These are phyloP conservation scores for Leptodactylus fallax DNA, from an alignment of 2,797 vertebrate genomes.

Conservation along the genomic window DNA sequence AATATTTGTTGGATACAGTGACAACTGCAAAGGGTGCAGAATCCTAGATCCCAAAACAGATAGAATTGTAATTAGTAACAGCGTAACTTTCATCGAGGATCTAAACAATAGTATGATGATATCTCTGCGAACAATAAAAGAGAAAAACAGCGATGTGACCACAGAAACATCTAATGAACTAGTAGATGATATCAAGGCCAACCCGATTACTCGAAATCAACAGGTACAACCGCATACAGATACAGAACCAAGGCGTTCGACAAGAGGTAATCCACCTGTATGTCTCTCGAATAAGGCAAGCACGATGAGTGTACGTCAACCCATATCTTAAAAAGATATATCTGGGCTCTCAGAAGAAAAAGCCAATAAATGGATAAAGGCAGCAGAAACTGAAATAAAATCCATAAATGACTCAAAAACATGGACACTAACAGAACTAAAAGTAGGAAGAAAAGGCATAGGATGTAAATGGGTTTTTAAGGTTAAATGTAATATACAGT, in stretches of 20 bases:
- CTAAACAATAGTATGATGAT: background rate
- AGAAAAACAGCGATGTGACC: background rate
- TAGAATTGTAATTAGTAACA: background rate
- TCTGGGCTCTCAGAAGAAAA: background rate
- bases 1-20: background rate
- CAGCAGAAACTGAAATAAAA: background rate
- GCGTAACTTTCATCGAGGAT: background rate
- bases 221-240: background rate
- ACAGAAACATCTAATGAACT: background rate
- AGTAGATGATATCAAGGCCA: background rate
- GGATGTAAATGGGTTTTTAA: background rate
- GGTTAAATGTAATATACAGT: background rate
- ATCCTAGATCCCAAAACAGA: background rate
- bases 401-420: background rate
- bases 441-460: background rate
- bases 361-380: conserved; percentile 18
- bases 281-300: background rate
- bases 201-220: background rate
- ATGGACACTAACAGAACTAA: background rate
- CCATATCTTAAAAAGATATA: conserved; percentile 8
- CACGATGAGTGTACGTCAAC: background rate
- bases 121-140: background rate
- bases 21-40: background rate
- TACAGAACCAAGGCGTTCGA: background rate
- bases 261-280: background rate